phyloP scores from a whole-genome alignment of 2,797 vertebrate genomes.

The Thripadectes ignobilis region DNA sequence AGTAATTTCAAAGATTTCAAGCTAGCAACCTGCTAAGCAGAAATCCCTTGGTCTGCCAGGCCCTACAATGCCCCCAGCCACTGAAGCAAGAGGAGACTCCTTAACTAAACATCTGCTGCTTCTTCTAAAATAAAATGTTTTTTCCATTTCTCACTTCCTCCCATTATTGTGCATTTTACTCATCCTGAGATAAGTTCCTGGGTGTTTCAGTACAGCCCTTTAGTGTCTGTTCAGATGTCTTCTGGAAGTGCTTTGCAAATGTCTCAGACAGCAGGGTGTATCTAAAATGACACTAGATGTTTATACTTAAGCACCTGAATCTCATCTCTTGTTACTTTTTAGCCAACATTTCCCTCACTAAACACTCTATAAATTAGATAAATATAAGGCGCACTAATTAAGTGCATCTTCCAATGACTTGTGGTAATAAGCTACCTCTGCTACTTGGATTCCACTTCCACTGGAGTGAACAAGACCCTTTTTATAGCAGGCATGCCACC shows the following conservation, averaged over 20 bases:
- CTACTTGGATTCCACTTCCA: not conserved
- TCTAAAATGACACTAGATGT: not conserved
- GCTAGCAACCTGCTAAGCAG: not conserved
- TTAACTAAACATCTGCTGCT: not conserved
- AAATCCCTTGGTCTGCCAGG: not conserved
- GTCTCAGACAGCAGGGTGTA: not conserved
- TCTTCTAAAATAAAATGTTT: not conserved
- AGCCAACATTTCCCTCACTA: not conserved
- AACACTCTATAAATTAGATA: not conserved
- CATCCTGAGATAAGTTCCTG: not conserved
- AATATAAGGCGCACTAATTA: not conserved
- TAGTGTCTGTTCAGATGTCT: not conserved
- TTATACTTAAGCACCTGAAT: not conserved
- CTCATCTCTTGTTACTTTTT: not conserved
- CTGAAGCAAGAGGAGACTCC: not conserved
- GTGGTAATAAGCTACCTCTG: not conserved
- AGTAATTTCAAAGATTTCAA: not conserved
- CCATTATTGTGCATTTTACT: not conserved
- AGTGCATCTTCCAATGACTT: not conserved
- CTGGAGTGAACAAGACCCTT: slow-evolving; percentile 3
- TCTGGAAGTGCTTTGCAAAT: not conserved
- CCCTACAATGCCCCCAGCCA: not conserved
- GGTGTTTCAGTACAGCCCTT: not conserved
- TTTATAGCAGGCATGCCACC: not conserved
- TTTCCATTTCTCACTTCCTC: not conserved